Evolutionary conservation across 2,113 vertebrate genomes (phyloP), one percentile per base, ranked within the genome.

Genomic region (Menura novaehollandiae): DNA sequence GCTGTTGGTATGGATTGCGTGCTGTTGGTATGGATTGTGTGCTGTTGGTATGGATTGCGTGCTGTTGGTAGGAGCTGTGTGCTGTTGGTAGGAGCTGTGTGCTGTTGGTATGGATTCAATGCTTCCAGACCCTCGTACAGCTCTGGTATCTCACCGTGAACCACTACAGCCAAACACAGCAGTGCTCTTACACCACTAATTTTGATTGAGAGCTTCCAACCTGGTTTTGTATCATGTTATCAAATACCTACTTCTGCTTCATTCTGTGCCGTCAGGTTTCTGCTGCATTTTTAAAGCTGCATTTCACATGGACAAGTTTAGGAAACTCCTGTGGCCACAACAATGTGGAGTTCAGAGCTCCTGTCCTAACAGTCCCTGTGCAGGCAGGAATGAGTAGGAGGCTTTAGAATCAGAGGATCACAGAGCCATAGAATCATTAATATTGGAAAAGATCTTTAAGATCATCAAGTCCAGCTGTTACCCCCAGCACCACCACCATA

Each of bases 81-180:
- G n/a, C n/a, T n/a, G n/a, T n/a, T n/a, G n/a, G n/a, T n/a, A n/a
- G n/a, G n/a, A n/a, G n/a, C 0, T 47, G 11, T n/a, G 39, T 30
- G 43, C 27, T 63, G 46, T 37, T 47, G 47, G 28, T 59, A 1
- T n/a, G 52, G 63, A 7, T 33, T 46, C 66, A 60, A 11, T 5
- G 2, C 60, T 53, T 49, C 39, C 64, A 74, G 30, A 23, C 35
- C 62, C 58, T 80, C 2, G 1, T 7, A 7, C 10, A 46, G 64
- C 60, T 59, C 66, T 4, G 14, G 39, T 37, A 27, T 66, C 71
- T 55, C 52, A 2, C n/a, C 0, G 20, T 30, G 33, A n/a, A 53
- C 66, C 15, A 0, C 64, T 11, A 0, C 2, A 18, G 69, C 79
- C 1, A 0, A 53, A 33, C 4, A 12, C 46, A 39, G 51, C 2